Conservation (phyloP, 1,140 invertebrate genomes). For the Ericerus pela region DNA sequence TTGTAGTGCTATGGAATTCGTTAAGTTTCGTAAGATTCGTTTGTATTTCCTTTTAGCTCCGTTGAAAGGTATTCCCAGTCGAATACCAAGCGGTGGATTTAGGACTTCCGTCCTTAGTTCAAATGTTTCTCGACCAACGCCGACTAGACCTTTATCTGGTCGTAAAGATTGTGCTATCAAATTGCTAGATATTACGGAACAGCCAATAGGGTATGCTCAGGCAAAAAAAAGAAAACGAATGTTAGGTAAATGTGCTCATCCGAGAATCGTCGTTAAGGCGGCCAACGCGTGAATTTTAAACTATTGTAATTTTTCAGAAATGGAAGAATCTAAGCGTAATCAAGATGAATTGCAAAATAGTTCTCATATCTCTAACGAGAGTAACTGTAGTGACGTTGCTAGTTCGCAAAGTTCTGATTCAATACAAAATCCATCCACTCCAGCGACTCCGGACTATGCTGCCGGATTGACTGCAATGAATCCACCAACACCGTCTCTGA, state of each 20-base stretch:
- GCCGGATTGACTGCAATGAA: slow-evolving; percentile 46
- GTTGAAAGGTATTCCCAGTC: slow-evolving; percentile 73
- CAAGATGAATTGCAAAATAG: slow-evolving; percentile 33
- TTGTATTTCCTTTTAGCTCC: slow-evolving; percentile 47
- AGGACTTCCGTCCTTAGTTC: slow-evolving; percentile 41
- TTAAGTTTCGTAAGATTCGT: slow-evolving; percentile 13
- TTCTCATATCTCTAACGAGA: slow-evolving; percentile 35
- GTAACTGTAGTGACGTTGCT: slow-evolving; percentile 21
- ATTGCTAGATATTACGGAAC: slow-evolving; percentile 81
- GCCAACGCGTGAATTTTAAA: neutral
- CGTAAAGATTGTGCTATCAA: slow-evolving; percentile 83
- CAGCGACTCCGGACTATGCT: slow-evolving; percentile 56
- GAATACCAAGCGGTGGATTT: slow-evolving; percentile 51
- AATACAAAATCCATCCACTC: slow-evolving; percentile 28
- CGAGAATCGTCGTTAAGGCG: neutral
- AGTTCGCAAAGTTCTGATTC: slow-evolving; percentile 31
- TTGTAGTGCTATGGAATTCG: neutral
- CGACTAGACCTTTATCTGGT: slow-evolving; percentile 35
- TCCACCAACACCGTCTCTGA: slow-evolving; percentile 29
- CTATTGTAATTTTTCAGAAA: slow-evolving; percentile 35
- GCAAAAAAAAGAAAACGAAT: slow-evolving; percentile 45
- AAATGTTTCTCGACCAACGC: slow-evolving; percentile 34
- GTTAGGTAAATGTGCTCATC: neutral
- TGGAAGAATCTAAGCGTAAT: slow-evolving; percentile 59
- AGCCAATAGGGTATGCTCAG: slow-evolving; percentile 52